phyloP scores from a whole-genome alignment of 2,797 vertebrate genomes.

The Champsocephalus esox region DNA sequence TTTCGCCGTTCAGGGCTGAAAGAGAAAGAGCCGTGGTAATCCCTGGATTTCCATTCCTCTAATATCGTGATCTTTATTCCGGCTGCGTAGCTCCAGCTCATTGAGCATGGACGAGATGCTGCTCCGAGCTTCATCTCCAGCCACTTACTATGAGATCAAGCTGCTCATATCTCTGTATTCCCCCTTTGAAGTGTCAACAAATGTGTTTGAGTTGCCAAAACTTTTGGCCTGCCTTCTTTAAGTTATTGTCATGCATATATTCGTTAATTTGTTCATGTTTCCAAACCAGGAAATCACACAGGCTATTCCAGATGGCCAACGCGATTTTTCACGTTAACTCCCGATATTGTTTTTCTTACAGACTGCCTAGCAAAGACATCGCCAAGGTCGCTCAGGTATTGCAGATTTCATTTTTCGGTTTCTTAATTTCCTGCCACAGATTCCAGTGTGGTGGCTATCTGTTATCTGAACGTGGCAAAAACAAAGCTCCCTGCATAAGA shows the following conservation, averaged over 20 bases:
- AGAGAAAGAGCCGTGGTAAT: conserved; percentile 1
- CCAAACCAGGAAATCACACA: not conserved
- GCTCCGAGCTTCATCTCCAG: conserved; percentile 33
- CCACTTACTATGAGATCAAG: conserved; percentile 39
- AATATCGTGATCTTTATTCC: conserved; percentile 52
- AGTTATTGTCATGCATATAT: not conserved
- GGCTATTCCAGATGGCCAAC: not conserved
- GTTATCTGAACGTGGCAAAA: conserved; percentile 42
- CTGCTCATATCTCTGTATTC: not conserved
- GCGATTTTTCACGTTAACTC: not conserved
- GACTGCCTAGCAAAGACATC: not conserved
- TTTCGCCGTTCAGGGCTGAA: not conserved
- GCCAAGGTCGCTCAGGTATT: not conserved
- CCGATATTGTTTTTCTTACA: not conserved
- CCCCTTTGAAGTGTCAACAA: not conserved
- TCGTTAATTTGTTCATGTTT: not conserved
- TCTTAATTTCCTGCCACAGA: conserved; percentile 54
- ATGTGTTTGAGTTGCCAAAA: not conserved
- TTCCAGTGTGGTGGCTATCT: conserved; percentile 8
- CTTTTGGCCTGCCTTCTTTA: not conserved
- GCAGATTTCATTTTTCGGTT: conserved; percentile 9
- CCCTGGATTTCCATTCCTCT: conserved; percentile 24
- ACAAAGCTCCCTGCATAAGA: conserved; percentile 1
- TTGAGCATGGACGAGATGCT: conserved; percentile 35
- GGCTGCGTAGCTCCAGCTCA: conserved; percentile 32